These are phyloP conservation scores for Pinna nobilis DNA, from an alignment of 1,140 invertebrate genomes.

Conservation along the genomic window DNA sequence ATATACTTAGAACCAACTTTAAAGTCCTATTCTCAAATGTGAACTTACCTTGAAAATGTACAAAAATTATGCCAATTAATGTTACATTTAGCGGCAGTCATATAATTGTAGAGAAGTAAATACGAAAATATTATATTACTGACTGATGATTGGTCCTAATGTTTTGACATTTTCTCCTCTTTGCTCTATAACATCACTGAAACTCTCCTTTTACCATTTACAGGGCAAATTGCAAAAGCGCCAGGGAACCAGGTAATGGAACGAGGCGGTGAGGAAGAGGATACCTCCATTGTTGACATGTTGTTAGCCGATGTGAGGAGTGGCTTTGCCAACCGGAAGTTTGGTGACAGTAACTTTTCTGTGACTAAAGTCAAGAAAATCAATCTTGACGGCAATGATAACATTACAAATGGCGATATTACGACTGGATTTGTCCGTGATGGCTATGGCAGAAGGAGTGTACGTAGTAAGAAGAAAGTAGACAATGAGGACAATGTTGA, in stretches of 20 bases:
- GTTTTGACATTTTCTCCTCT: neutral
- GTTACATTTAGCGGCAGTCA: no score
- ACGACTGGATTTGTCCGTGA: slow-evolving; percentile 54
- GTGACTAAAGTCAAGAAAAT: slow-evolving; percentile 66
- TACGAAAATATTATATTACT: neutral
- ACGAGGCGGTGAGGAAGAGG: slow-evolving; percentile 35
- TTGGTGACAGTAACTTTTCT: slow-evolving; percentile 62
- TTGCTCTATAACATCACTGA: neutral
- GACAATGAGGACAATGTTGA: slow-evolving; percentile 33
- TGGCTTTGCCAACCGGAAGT: slow-evolving; percentile 62
- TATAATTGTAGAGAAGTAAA: no score
- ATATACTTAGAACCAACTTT: no score
- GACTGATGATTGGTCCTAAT: neutral
- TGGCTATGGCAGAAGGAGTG: slow-evolving; percentile 56
- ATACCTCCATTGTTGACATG: slow-evolving; percentile 66
- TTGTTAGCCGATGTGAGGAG: slow-evolving; percentile 67
- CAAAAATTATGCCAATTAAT: no score
- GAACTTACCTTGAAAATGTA: no score
- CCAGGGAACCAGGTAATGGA: neutral
- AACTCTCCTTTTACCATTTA: no score
- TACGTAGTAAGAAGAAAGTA: slow-evolving; percentile 46
- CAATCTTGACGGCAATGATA: slow-evolving; percentile 47
- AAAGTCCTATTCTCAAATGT: no score
- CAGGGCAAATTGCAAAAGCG: no score
- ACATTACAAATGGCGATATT: slow-evolving; percentile 10